These are phyloP conservation scores for Notechis scutatus DNA, from an alignment of 2,113 vertebrate species.

Conservation along the genomic window DNA sequence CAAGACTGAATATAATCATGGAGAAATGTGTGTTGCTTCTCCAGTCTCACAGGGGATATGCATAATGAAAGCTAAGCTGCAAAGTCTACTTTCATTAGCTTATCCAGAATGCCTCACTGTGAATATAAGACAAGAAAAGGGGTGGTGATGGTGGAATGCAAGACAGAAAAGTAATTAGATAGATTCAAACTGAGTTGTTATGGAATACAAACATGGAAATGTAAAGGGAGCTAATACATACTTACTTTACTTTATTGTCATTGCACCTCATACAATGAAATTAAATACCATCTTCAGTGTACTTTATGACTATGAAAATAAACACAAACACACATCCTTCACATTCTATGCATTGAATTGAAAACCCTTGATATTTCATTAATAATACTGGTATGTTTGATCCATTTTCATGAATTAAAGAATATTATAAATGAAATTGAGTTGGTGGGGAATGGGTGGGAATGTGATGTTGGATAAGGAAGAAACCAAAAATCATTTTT, in stretches of 20 bases:
- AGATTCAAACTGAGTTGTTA: background rate
- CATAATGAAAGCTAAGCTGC: background rate
- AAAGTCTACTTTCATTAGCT: background rate
- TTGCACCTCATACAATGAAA: no score
- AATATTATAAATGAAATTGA: background rate
- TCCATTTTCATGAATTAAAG: background rate
- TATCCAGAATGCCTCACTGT: background rate
- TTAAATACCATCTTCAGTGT: no score
- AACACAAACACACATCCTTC: no score
- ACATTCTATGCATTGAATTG: no score
- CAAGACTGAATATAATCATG: background rate
- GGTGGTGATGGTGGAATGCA: no score
- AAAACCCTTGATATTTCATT: no score
- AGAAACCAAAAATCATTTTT: background rate
- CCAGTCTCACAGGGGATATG: background rate
- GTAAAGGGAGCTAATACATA: background rate
- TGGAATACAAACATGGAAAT: background rate
- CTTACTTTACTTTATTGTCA: no score
- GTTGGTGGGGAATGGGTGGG: background rate
- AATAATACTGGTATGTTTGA: background rate
- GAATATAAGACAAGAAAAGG: background rate
- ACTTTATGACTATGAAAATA: no score
- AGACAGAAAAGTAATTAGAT: background rate
- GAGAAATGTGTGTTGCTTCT: background rate
- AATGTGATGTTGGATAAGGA: background rate